Base-by-base conservation (phyloP, 2,888 invertebrate genomes). In the Brachycybe producta region DNA sequence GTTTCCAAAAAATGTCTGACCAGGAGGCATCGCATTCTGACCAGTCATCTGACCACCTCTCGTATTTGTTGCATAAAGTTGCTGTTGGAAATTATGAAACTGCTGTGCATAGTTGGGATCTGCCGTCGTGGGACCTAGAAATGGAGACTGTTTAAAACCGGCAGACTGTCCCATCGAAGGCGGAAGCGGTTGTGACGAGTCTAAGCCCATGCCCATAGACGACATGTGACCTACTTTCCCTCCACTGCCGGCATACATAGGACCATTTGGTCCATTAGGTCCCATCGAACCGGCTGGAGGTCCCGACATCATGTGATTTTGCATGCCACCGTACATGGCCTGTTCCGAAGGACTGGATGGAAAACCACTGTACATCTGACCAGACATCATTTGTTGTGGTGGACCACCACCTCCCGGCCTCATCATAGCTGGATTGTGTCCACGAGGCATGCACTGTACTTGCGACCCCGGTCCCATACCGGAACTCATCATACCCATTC, bases 11-110 rank as follows among this genome's bases (percentile, higher is more conserved):
- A 60, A 61, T 32, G 59, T 57, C 50, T 60, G 61, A 52, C 56
- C 57, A 19, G 55, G 44, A 30, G 46, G 52, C 55, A 55, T 55
- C 11, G 28, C 41, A 24, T 32, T 24, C 21, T 47, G 47, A 11
- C 26, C 35, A 21, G 26, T 35, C 27, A 47, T 47, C 24, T 47
- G 47, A 7, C 47, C 47, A 34, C 75, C 77, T 58, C 82, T 73
- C 35, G 82, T 81, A 57, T 79, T 79, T 43, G 90, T 91, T 55
- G 91, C 90, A 69, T 91, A 91, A 59, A 91, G 71, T 69, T 90
- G 90, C 67, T 91, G 91, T 66, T 91, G 91, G 74, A 91, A 91
- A 71, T 90, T 86, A 70, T 90, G 90, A 73, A 84, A 91, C 74
- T 90, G 90, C 68, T 87, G 87, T 63, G 88, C 90, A 72, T 91